Evolutionary conservation across 1,140 invertebrate genomes (phyloP).

Genomic region (Drosophila nigrodunni): DNA sequence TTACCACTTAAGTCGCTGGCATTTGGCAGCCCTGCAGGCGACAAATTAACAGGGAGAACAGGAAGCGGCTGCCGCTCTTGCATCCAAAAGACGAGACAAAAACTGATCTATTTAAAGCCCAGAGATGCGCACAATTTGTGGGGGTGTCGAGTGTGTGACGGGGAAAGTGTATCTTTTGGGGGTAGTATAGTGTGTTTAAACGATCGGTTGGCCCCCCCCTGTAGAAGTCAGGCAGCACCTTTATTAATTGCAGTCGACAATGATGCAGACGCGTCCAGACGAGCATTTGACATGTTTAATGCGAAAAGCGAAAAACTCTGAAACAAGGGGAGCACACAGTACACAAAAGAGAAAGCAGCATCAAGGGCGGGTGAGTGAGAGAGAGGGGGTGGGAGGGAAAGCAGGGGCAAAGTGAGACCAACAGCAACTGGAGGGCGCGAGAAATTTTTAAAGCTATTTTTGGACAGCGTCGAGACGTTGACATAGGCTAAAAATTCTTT

Average conservation of each 20-base stretch:
- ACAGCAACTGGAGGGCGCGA: constrained; percentile 21
- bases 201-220: constrained; percentile 30
- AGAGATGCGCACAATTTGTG: constrained; percentile 10
- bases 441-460: constrained; percentile 55
- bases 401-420: constrained; percentile 9
- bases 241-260: constrained; percentile 79
- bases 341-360: background rate
- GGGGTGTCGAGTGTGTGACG: background rate
- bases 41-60: constrained; percentile 59
- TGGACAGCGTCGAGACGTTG: constrained; percentile 55
- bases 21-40: constrained; percentile 37
- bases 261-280: constrained; percentile 61
- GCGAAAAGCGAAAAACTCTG: constrained; percentile 74
- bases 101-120: constrained; percentile 55
- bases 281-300: constrained; percentile 81
- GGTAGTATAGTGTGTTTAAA: background rate
- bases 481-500: constrained; percentile 74
- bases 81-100: background rate
- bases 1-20: constrained; percentile 57
- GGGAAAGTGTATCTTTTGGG: background rate
- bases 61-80: constrained; percentile 2
- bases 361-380: constrained; percentile 1
- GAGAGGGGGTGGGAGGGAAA: background rate
- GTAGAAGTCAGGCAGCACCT: constrained; percentile 53
- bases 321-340: background rate